These are phyloP conservation scores for Acleris literana DNA, from an alignment of 2,888 invertebrate genomes.

Conservation along the genomic window DNA sequence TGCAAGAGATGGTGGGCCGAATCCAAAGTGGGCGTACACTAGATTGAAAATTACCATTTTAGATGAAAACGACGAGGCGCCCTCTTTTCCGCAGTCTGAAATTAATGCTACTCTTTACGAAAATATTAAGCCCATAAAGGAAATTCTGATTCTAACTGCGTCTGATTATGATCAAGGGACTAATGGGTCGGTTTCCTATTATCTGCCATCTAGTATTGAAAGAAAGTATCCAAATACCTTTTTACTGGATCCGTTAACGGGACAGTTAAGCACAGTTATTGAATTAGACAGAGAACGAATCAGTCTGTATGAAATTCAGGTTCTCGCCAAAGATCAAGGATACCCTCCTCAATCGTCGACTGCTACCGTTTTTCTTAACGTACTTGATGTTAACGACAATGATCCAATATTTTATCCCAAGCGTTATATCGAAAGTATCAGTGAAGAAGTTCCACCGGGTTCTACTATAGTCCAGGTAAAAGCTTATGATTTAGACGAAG, in stretches of 20 bases:
- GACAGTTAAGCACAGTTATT: slow-evolving; percentile 90
- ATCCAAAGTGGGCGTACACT: slow-evolving; percentile 96
- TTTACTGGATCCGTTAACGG: slow-evolving; percentile 91
- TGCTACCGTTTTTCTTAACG: slow-evolving; percentile 90
- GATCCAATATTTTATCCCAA: slow-evolving; percentile 95
- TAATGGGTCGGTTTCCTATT: slow-evolving; percentile 94
- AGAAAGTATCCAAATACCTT: slow-evolving; percentile 93
- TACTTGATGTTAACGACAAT: slow-evolving; percentile 96
- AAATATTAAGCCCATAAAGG: slow-evolving; percentile 90
- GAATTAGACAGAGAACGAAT: slow-evolving; percentile 92
- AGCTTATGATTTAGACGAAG: slow-evolving; percentile 93
- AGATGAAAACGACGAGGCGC: slow-evolving; percentile 97
- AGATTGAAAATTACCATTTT: slow-evolving; percentile 94
- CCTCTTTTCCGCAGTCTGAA: slow-evolving; percentile 89
- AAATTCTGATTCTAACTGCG: slow-evolving; percentile 92
- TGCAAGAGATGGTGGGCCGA: slow-evolving; percentile 96
- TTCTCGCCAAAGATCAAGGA: slow-evolving; percentile 96
- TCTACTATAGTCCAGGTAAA: slow-evolving; percentile 88
- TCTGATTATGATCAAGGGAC: slow-evolving; percentile 96
- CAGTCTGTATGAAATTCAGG: slow-evolving; percentile 90
- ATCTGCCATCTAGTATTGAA: slow-evolving; percentile 89
- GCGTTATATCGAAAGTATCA: slow-evolving; percentile 91
- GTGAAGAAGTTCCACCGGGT: slow-evolving; percentile 86
- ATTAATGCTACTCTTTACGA: slow-evolving; percentile 91
- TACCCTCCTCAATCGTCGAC: slow-evolving; percentile 95